These are phyloP conservation scores for Astropecten irregularis DNA, from an alignment of 53 echinoderm and acorn worm species.

Conservation along the genomic window DNA sequence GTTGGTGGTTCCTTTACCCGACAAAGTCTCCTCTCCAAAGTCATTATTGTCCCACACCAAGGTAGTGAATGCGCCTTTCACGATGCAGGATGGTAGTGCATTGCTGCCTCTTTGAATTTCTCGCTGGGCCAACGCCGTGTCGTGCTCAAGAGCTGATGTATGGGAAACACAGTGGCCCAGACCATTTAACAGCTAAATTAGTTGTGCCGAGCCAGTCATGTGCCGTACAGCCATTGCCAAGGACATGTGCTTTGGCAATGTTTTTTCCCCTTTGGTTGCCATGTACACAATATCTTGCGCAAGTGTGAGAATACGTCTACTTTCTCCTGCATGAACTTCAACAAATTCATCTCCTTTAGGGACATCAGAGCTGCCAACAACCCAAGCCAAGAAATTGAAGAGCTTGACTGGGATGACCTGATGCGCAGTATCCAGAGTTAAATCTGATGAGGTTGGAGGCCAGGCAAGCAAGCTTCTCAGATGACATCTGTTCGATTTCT, in stretches of 20 bases:
- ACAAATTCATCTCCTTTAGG: constrained; percentile 8
- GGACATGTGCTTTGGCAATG: constrained; percentile 44
- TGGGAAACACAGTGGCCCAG: constrained; percentile 43
- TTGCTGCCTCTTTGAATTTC: constrained; percentile 41
- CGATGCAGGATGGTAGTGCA: constrained; percentile 32
- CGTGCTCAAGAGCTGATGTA: constrained; percentile 66
- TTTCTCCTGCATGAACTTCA: not conserved
- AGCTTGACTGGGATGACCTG: constrained; percentile 26
- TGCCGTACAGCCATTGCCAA: constrained; percentile 50
- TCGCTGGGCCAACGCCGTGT: constrained; percentile 67
- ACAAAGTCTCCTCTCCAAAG: constrained; percentile 37
- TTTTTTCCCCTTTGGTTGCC: constrained; percentile 18
- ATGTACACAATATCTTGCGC: constrained; percentile 63
- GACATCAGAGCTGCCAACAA: constrained; percentile 13
- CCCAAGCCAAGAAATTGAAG: constrained; percentile 47
- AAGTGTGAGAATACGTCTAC: constrained; percentile 15
- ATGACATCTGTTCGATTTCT: not conserved
- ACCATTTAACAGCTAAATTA: constrained; percentile 43
- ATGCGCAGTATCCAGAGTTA: not conserved
- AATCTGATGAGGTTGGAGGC: constrained; percentile 36
- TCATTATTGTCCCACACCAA: constrained; percentile 51
- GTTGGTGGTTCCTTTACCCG: constrained; percentile 61
- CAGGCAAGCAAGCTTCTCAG: not conserved
- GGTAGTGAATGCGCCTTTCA: constrained; percentile 15
- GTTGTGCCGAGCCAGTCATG: constrained; percentile 35